Percentiles rank a stretch among this genome's conserved stretches.
phyloP scores from a whole-genome alignment of 2,113 vertebrate genomes.

The Balaeniceps rex region DNA sequence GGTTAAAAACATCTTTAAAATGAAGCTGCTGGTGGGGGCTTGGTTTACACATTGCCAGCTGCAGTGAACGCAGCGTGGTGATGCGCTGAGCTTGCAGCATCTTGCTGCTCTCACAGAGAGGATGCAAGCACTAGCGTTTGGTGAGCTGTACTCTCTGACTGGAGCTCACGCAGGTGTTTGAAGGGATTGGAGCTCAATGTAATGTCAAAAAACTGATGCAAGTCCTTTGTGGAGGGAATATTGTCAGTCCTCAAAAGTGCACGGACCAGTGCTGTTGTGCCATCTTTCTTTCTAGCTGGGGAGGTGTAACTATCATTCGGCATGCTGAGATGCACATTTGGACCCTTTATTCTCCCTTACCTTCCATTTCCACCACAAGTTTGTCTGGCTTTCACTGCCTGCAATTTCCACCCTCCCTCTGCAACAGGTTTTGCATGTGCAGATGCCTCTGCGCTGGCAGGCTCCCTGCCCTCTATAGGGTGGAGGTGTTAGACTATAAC shows the following conservation, averaged over 20 bases:
- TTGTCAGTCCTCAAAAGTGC: not conserved
- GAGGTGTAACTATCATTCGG: not conserved
- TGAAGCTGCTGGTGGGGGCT: not conserved
- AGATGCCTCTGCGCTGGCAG: accelerated
- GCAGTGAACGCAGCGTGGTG: not conserved
- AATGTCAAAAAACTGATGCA: not conserved
- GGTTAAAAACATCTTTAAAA: not conserved
- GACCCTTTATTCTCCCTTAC: not conserved
- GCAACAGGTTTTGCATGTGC: accelerated
- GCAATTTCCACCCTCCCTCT: not conserved
- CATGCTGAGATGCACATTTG: accelerated
- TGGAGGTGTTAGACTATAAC: not conserved
- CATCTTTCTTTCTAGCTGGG: not conserved
- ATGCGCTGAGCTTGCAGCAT: not conserved
- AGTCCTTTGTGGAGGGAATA: not conserved
- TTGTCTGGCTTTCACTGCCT: accelerated
- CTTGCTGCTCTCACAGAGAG: not conserved
- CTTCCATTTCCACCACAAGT: not conserved
- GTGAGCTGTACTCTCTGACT: not conserved
- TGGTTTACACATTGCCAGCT: not conserved
- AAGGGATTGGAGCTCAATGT: not conserved
- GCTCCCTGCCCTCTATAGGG: not conserved
- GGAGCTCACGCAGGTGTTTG: not conserved
- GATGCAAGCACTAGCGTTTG: accelerated
- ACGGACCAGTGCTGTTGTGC: accelerated